Conservation (phyloP, 2,888 invertebrate species). For the Pollenia griseotomentosa region DNA sequence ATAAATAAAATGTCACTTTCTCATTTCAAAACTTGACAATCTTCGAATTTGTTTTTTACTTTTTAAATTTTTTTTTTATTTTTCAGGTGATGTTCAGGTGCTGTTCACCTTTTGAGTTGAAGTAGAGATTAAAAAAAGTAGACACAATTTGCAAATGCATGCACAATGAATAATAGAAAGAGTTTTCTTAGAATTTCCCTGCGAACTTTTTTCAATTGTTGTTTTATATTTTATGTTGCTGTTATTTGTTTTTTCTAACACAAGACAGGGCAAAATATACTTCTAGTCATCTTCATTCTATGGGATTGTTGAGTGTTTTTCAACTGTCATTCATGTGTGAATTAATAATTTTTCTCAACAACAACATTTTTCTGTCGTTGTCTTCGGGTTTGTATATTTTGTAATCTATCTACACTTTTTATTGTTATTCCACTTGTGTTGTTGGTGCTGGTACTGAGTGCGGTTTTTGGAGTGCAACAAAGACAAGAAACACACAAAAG, state of each 20-base stretch:
- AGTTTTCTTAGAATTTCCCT: constrained; percentile 38
- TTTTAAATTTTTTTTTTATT: neutral
- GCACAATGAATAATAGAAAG: constrained; percentile 40
- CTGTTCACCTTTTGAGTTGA: constrained; percentile 57
- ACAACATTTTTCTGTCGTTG: constrained; percentile 46
- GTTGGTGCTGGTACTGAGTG: constrained; percentile 33
- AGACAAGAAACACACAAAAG: constrained; percentile 17
- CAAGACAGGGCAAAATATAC: constrained; percentile 56
- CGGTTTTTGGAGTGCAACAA: constrained; percentile 56
- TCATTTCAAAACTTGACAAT: constrained; percentile 46
- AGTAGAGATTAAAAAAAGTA: constrained; percentile 20
- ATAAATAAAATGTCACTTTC: constrained; percentile 51
- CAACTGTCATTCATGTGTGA: constrained; percentile 74
- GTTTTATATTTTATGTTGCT: constrained; percentile 11
- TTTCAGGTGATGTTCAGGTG: constrained; percentile 8
- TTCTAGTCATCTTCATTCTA: constrained; percentile 51
- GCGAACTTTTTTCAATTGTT: constrained; percentile 15
- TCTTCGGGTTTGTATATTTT: constrained; percentile 33
- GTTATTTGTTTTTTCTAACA: constrained; percentile 8
- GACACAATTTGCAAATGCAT: constrained; percentile 22
- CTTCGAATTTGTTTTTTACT: neutral
- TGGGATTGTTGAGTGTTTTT: constrained; percentile 68
- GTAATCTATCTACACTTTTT: neutral
- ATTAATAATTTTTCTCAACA: constrained; percentile 73
- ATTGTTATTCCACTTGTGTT: constrained; percentile 4